Conservation (phyloP, 2,888 invertebrate genomes). For the Aleiodes alternator region DNA sequence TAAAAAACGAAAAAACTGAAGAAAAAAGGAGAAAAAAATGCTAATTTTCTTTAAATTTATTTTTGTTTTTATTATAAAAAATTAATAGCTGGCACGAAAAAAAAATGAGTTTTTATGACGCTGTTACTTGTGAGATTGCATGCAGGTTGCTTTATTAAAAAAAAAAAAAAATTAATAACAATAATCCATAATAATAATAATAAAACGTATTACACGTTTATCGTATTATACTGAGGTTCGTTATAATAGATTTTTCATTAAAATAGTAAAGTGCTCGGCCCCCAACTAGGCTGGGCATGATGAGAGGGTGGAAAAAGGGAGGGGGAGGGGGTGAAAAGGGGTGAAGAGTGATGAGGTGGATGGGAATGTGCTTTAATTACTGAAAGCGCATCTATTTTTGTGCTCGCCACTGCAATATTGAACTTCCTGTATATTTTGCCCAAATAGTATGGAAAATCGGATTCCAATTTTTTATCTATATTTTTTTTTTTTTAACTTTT, state of each 20-base stretch:
- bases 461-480: neutral
- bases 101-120: conserved; percentile 56
- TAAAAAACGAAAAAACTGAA: conserved; percentile 40
- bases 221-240: conserved; percentile 54
- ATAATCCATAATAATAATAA: too few relatives aligned
- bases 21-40: neutral
- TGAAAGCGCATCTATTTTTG: conserved; percentile 45
- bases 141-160: conserved; percentile 65
- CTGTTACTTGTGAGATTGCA: conserved; percentile 69
- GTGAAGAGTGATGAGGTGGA: conserved; percentile 35
- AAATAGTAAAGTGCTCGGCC: conserved; percentile 54
- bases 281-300: conserved; percentile 7
- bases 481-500: neutral
- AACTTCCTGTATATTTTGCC: conserved; percentile 23
- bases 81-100: conserved; percentile 66
- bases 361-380: conserved; percentile 44
- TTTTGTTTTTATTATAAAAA: conserved; percentile 22
- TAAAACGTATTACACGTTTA: conserved; percentile 60
- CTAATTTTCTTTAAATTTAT: conserved; percentile 4
- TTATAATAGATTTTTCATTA: conserved; percentile 54
- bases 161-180: conserved; percentile 8
- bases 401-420: conserved; percentile 46
- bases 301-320: neutral
- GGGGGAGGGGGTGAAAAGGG: conserved; percentile 4
- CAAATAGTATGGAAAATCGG: conserved; percentile 20